These are phyloP conservation scores for Drepana falcataria DNA, from an alignment of 2,888 invertebrate genomes.

Conservation along the genomic window DNA sequence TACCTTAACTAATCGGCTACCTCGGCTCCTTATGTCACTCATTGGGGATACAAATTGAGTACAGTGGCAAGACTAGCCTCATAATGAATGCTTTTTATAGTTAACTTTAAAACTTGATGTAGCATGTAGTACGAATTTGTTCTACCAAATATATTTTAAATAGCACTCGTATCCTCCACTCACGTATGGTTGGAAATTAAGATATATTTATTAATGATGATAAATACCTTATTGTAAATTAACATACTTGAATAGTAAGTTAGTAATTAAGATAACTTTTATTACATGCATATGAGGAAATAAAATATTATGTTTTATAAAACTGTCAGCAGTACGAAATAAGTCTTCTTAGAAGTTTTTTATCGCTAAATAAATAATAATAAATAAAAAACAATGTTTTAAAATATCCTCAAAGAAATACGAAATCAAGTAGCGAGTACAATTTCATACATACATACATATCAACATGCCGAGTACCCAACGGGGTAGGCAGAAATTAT, in stretches of 20 bases:
- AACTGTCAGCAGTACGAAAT: conserved; percentile 11
- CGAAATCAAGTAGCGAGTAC: too few relatives aligned
- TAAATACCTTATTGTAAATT: background rate
- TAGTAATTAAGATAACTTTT: background rate
- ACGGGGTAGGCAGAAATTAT: too few relatives aligned
- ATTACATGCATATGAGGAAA: background rate
- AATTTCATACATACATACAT: too few relatives aligned
- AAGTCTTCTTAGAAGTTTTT: conserved; percentile 1
- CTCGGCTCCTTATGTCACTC: too few relatives aligned
- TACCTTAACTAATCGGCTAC: too few relatives aligned
- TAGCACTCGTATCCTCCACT: background rate
- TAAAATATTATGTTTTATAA: conserved; percentile 17
- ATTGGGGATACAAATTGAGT: too few relatives aligned
- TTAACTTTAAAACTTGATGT: background rate
- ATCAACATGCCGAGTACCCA: too few relatives aligned
- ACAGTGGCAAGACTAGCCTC: too few relatives aligned
- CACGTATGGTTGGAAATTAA: background rate
- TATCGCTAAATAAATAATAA: too few relatives aligned
- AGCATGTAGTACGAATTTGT: background rate
- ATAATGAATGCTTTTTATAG: background rate
- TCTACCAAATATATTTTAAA: background rate
- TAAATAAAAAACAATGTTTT: too few relatives aligned
- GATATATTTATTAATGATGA: too few relatives aligned
- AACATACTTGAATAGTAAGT: background rate
- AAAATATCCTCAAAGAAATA: too few relatives aligned